Conservation (phyloP, 37 sponge, comb jelly and placozoan species). For the Tethya wilhelma region DNA sequence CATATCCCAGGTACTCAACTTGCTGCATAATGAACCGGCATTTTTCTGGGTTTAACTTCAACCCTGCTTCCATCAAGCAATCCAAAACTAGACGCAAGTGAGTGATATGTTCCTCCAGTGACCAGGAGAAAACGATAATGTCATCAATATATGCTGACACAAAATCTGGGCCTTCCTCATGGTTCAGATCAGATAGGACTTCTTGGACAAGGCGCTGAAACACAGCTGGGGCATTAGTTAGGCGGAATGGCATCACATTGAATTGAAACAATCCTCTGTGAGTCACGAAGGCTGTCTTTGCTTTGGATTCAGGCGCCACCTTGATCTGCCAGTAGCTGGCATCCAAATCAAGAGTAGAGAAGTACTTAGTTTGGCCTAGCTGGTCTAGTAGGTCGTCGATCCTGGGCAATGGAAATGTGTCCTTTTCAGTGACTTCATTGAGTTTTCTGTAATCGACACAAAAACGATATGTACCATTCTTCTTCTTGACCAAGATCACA, state of each 20-base stretch:
- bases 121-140: no score
- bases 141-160: no score
- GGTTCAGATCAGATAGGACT: no score
- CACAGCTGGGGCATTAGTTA: no score
- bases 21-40: conserved; percentile 23
- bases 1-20: conserved; percentile 55
- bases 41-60: conserved; percentile 50
- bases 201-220: no score
- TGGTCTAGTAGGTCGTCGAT: conserved; percentile 38
- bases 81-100: no score
- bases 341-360: conserved; percentile 42
- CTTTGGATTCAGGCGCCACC: neutral
- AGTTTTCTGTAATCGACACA: neutral
- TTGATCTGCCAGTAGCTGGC: conserved; percentile 37
- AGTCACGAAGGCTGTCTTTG: conserved; percentile 3
- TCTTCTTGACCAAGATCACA: conserved; percentile 44
- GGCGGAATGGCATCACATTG: no score
- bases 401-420: conserved; percentile 38
- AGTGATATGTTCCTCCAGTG: no score
- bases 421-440: conserved; percentile 48
- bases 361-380: conserved; percentile 28
- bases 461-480: conserved; percentile 14
- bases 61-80: conserved; percentile 2
- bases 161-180: no score
- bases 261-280: neutral